A percentile compares a stretch with the other conserved stretches of the same genome.
Evolutionary conservation across 2,113 vertebrate species (phyloP).

Genomic region (Leptobrachium leishanense): DNA sequence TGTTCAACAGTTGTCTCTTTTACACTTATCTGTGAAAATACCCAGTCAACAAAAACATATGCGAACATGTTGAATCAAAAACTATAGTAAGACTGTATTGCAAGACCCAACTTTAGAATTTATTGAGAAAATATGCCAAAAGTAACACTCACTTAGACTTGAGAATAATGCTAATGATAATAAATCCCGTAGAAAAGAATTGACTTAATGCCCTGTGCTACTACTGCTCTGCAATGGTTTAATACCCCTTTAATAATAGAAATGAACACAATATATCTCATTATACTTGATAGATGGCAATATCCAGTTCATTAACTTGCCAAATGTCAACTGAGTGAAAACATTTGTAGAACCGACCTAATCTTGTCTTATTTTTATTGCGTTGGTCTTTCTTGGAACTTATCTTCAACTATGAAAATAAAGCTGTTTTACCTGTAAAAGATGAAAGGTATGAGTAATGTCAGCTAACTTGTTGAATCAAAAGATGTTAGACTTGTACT

Average conservation of each 20-base stretch:
- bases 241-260: not conserved
- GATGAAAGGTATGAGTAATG: not conserved
- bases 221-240: not conserved
- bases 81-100: no score
- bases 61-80: no score
- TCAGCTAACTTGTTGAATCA: slow-evolving; percentile 5
- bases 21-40: no score
- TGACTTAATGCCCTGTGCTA: not conserved
- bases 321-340: not conserved
- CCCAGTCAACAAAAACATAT: no score
- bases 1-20: no score
- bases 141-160: not conserved
- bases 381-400: not conserved
- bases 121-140: no score
- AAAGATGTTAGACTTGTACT: not conserved
- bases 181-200: not conserved
- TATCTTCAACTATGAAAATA: slow-evolving; percentile 14
- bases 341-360: not conserved
- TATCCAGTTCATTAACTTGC: not conserved
- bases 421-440: not conserved
- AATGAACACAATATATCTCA: not conserved
- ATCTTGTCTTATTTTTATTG: slow-evolving; percentile 1
- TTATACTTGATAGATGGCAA: not conserved
- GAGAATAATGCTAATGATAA: not conserved
- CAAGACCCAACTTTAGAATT: no score